A percentile compares a stretch with the other conserved stretches of the same genome.
Conservation (phyloP, 2,113 vertebrate genomes). For the Phyllostomus hastatus region DNA sequence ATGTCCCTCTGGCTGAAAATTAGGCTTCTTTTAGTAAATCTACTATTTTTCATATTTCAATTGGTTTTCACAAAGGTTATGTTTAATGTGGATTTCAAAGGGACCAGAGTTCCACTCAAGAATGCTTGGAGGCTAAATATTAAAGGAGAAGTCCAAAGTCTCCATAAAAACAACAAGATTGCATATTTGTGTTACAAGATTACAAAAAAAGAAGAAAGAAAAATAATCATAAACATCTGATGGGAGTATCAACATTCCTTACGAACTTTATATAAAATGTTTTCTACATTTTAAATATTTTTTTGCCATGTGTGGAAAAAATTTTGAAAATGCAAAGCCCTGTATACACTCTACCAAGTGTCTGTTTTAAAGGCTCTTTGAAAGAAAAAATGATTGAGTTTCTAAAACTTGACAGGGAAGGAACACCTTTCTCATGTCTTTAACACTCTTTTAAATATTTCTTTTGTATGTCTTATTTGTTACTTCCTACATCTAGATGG, state of each 20-base stretch:
- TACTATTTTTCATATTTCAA: conserved; percentile 44
- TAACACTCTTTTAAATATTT: too few relatives aligned
- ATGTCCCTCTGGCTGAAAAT: conserved; percentile 30
- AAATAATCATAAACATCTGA: background rate
- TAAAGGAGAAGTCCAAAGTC: background rate
- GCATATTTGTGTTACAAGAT: background rate
- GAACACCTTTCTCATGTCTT: background rate
- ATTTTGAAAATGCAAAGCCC: background rate
- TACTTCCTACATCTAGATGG: background rate
- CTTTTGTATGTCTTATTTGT: background rate
- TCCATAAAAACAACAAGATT: background rate
- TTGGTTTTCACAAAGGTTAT: conserved; percentile 6
- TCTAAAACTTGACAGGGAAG: background rate
- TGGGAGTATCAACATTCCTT: background rate
- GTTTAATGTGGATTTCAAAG: background rate
- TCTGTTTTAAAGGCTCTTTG: background rate
- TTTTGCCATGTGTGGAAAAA: background rate
- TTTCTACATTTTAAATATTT: background rate
- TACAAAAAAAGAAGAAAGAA: background rate
- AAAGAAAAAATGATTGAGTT: background rate
- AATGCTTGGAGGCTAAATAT: background rate
- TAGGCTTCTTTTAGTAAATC: conserved; percentile 15
- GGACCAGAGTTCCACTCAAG: background rate
- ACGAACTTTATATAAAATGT: background rate
- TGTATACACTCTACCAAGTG: background rate